Conservation (phyloP, 1,140 invertebrate genomes). For the Theocolax elegans region DNA sequence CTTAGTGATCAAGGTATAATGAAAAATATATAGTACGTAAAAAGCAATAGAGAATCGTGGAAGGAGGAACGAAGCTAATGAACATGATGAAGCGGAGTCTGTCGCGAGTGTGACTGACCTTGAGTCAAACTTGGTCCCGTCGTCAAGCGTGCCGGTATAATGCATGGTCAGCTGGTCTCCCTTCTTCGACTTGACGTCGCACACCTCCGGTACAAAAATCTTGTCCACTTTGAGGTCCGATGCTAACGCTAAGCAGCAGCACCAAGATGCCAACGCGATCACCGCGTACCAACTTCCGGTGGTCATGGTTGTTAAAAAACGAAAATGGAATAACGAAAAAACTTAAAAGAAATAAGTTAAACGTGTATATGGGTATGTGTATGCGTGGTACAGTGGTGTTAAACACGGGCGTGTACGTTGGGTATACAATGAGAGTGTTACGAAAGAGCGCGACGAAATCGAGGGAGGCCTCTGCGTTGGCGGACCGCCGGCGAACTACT, state of each 20-base stretch:
- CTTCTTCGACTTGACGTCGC: constrained; percentile 83
- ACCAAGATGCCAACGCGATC: constrained; percentile 8
- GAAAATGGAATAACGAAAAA: neutral
- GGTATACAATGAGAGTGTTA: too few species aligned
- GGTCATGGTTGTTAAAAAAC: constrained; percentile 13
- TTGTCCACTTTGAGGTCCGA: constrained; percentile 83
- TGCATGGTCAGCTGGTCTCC: constrained; percentile 94
- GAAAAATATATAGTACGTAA: too few species aligned
- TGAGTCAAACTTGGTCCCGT: constrained; percentile 93
- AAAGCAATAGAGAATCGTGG: too few species aligned
- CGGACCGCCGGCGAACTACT: constrained; percentile 52
- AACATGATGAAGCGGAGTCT: too few species aligned
- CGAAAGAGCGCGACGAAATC: neutral
- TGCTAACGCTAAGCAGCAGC: constrained; percentile 24
- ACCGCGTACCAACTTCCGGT: neutral
- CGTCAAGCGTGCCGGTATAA: constrained; percentile 87
- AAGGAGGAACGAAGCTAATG: too few species aligned
- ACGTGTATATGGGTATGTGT: constrained; percentile 14
- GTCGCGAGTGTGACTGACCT: constrained; percentile 79
- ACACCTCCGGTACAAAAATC: constrained; percentile 81
- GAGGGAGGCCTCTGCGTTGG: constrained; percentile 38
- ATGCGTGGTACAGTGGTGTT: constrained; percentile 1
- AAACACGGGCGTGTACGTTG: too few species aligned
- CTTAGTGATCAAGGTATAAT: too few species aligned
- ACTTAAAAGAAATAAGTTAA: neutral